Evolutionary conservation across 2,888 invertebrate species (phyloP).

Genomic region (Bellardia pandia): DNA sequence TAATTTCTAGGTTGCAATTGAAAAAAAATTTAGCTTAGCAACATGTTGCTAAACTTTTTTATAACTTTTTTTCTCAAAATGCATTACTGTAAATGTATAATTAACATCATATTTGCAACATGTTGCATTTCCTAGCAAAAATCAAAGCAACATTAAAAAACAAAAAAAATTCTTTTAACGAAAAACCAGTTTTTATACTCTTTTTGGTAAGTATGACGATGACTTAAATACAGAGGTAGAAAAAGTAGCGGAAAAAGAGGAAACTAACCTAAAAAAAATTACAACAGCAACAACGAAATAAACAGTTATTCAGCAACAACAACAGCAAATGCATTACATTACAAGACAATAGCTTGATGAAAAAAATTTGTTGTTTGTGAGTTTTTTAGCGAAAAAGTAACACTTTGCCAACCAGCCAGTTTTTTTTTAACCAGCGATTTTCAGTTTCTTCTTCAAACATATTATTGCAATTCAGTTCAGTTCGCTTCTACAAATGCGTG

Average conservation of each 20-base stretch:
- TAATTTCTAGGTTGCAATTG: neutral
- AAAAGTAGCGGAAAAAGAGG: conserved; percentile 57
- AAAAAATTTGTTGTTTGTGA: conserved; percentile 6
- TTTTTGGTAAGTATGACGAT: conserved; percentile 35
- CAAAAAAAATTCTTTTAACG: neutral
- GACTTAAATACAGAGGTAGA: conserved; percentile 4
- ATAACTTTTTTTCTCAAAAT: too few relatives aligned
- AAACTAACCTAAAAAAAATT: conserved; percentile 65
- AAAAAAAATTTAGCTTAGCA: neutral
- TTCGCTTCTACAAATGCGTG: conserved; percentile 59
- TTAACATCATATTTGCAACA: conserved; percentile 35
- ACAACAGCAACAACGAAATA: conserved; percentile 36
- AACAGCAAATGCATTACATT: conserved; percentile 51
- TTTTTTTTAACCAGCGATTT: neutral
- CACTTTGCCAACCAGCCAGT: conserved; percentile 51
- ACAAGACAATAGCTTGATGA: conserved; percentile 15
- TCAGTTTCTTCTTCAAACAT: conserved; percentile 36
- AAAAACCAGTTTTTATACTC: conserved; percentile 39
- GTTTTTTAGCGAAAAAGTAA: conserved; percentile 36
- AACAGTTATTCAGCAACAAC: conserved; percentile 59
- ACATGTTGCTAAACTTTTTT: conserved; percentile 1
- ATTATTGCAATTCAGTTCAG: conserved; percentile 44
- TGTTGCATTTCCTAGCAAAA: conserved; percentile 36
- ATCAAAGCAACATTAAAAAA: conserved; percentile 7
- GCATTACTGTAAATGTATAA: neutral